These are phyloP conservation scores for Myiotriccus ornatus DNA, from an alignment of 2,797 vertebrate species.

Conservation along the genomic window DNA sequence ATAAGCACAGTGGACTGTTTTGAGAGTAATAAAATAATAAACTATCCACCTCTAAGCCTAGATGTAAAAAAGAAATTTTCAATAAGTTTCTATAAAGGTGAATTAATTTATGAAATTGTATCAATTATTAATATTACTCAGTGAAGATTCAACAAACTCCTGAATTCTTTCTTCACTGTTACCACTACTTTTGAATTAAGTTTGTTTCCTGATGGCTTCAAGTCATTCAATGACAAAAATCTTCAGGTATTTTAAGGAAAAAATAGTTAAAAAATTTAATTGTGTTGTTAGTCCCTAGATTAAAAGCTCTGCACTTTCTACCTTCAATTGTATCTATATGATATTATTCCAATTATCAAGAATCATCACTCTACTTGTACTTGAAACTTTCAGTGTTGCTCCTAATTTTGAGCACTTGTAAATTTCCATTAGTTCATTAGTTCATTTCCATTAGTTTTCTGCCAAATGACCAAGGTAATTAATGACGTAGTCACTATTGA, in stretches of 20 bases:
- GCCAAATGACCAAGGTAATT: neutral
- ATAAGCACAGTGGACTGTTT: neutral
- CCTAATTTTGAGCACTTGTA: neutral
- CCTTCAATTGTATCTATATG: no score
- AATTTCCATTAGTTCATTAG: neutral
- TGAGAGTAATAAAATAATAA: neutral
- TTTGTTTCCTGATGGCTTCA: neutral
- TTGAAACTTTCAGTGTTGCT: neutral
- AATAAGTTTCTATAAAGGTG: neutral
- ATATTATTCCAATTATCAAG: no score
- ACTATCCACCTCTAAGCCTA: neutral
- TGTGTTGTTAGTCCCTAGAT: neutral
- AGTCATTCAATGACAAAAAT: neutral
- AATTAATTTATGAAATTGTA: neutral
- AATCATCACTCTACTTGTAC: no score
- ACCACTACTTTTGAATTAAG: neutral
- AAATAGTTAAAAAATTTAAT: neutral
- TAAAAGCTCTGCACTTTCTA: neutral
- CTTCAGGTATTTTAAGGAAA: neutral
- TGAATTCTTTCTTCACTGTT: neutral
- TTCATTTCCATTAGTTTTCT: neutral
- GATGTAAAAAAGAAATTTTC: neutral
- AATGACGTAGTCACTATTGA: neutral
- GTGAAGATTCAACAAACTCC: neutral
- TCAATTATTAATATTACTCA: neutral